Evolutionary conservation across 2,113 vertebrate genomes (phyloP), one percentile per base, ranked within the genome.

Genomic region (Strigops habroptila): DNA sequence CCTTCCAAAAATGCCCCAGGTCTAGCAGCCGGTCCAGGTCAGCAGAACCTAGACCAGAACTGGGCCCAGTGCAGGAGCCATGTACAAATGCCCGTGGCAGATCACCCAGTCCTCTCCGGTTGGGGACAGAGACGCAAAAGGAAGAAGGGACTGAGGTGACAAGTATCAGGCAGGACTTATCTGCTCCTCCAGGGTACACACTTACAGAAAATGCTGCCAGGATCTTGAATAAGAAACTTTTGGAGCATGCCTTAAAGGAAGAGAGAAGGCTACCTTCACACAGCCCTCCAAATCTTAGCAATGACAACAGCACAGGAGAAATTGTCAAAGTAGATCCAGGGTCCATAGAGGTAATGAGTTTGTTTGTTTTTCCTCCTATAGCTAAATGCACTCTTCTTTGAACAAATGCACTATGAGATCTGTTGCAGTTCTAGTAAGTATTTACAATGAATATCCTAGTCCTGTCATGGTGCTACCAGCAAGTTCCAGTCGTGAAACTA

Each of bases 181-280:
- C 99, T 4, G 98, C 99, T 27, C 99, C 99, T 37, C 99, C 99
- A 21, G 99, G 99, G 53, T 99, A 99, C 94, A 99, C 98, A 1
- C 98, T 99, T 89, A 96, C 99, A 7, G 99, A 99, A 96, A 99
- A 98, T 44, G 96, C 99, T 69, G 99, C 99, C 79, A 98, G 99
- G 96, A 98, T 99, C 93, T 98, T 99, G 86, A 99, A 99, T 90
- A 99, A 98, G 97, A 99, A 99, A 97, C 98, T 99, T 77, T 95
- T 99, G 98, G 99, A 99, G 95, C 99, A 99, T 97, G 98, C 97
- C 98, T 98, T 98, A 97, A 98, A 98, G 74, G 99, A 99, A 82
- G 99, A 99, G 94, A 98, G 97, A 96, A 98, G 98, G 95, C 96
- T 97, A 92, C 49, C 96, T 93, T 92, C 97, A 94, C 97, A 96